A percentile compares a stretch with the other conserved stretches of the same genome.
phyloP scores from a whole-genome alignment of 53 echinoderm and acorn worm genomes.

The Glandiceps talaboti region DNA sequence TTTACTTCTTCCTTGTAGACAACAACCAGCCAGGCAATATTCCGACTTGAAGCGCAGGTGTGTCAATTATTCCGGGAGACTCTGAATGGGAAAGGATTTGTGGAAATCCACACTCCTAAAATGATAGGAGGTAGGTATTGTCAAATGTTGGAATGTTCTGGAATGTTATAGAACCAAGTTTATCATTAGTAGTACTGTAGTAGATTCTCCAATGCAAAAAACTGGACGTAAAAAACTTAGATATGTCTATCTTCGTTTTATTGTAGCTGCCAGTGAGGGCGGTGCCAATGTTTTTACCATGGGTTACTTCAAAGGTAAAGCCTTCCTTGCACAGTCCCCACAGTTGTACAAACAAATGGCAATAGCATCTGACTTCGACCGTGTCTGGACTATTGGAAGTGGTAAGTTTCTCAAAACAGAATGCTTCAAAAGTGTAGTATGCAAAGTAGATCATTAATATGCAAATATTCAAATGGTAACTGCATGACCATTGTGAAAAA shows the following conservation, averaged over 20 bases:
- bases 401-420: slow-evolving; percentile 30
- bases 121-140: slow-evolving; percentile 70
- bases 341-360: slow-evolving; percentile 99
- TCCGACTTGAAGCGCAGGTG: slow-evolving; percentile 72
- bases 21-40: slow-evolving; percentile 84
- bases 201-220: no score
- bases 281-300: slow-evolving; percentile 93
- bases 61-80: slow-evolving; percentile 60
- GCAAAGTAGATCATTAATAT: no score
- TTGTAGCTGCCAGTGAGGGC: slow-evolving; percentile 91
- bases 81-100: slow-evolving; percentile 63
- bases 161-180: no score
- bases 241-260: neutral
- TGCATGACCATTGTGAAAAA: no score
- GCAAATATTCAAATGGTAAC: no score
- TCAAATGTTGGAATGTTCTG: no score
- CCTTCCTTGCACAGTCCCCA: slow-evolving; percentile 91
- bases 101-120: slow-evolving; percentile 89
- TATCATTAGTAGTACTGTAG: no score
- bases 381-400: slow-evolving; percentile 80
- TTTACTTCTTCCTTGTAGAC: slow-evolving; percentile 52
- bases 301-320: slow-evolving; percentile 84
- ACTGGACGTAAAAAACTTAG: no score
- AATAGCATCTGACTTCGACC: slow-evolving; percentile 72
- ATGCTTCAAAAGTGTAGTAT: no score